Conservation (phyloP, 2,113 vertebrate species). For the Ramphastos sulfuratus region DNA sequence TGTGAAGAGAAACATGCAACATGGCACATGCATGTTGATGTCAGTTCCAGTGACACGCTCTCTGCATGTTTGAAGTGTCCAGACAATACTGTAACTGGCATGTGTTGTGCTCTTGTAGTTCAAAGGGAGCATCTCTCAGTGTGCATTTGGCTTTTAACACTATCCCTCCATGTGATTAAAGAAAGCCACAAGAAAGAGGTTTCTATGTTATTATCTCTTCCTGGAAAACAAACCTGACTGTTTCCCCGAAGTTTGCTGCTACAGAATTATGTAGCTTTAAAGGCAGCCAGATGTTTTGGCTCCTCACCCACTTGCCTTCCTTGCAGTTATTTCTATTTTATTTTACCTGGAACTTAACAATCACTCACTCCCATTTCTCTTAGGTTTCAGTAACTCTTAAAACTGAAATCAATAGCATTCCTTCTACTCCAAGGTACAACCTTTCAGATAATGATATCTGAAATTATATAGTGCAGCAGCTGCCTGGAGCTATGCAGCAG, state of each 20-base stretch:
- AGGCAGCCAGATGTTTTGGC: constrained; percentile 55
- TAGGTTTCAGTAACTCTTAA: constrained; percentile 43
- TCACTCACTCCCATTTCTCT: neutral
- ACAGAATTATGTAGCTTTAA: constrained; percentile 64
- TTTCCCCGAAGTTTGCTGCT: constrained; percentile 81
- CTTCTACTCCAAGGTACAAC: neutral
- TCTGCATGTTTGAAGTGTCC: neutral
- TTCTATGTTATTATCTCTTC: constrained; percentile 80
- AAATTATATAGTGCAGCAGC: neutral
- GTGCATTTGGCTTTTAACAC: constrained; percentile 50
- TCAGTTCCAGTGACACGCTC: neutral
- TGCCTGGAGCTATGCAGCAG: neutral
- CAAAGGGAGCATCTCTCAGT: constrained; percentile 27
- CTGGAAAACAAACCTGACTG: constrained; percentile 80
- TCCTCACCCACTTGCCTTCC: constrained; percentile 39
- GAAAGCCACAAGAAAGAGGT: constrained; percentile 84
- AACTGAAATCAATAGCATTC: constrained; percentile 9
- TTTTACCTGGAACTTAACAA: constrained; percentile 69
- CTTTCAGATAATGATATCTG: neutral
- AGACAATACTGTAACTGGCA: neutral
- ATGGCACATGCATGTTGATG: fast-evolving
- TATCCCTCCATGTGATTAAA: constrained; percentile 73
- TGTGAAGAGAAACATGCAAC: neutral
- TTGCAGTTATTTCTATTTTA: constrained; percentile 57
- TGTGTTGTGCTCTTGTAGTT: neutral